Evolutionary conservation across 1,140 invertebrate genomes (phyloP).

Genomic region (Drosophila kohkoa): DNA sequence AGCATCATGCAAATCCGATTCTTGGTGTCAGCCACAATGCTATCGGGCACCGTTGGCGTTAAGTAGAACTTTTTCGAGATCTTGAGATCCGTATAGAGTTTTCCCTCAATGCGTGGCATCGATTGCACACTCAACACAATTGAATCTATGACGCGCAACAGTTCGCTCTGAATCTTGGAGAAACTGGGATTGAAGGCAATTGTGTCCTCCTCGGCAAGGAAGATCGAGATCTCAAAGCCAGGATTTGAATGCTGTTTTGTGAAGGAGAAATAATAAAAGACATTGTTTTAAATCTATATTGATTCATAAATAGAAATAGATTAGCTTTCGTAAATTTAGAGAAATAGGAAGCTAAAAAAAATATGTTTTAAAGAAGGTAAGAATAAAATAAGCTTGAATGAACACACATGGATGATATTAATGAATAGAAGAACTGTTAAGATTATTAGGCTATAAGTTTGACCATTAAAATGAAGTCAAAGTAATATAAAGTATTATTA

Average conservation of each 20-base stretch:
- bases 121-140: conserved; percentile 89
- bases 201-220: conserved; percentile 87
- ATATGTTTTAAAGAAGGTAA: no score
- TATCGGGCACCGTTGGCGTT: conserved; percentile 89
- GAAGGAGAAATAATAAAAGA: conserved; percentile 30
- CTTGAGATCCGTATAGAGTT: conserved; percentile 75
- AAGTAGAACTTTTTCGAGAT: conserved; percentile 68
- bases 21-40: conserved; percentile 87
- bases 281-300: no score
- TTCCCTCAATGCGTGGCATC: conserved; percentile 90
- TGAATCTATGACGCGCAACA: conserved; percentile 90
- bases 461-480: no score
- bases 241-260: conserved; percentile 88
- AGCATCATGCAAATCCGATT: conserved; percentile 87
- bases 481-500: no score
- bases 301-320: no score
- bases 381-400: no score
- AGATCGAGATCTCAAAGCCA: conserved; percentile 91
- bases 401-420: no score
- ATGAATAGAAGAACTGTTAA: no score
- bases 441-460: no score
- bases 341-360: no score
- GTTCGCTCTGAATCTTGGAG: conserved; percentile 89
- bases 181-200: conserved; percentile 93
- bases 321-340: no score